phyloP scores from a whole-genome alignment of 2,888 invertebrate species.

The Leucozona laternaria region DNA sequence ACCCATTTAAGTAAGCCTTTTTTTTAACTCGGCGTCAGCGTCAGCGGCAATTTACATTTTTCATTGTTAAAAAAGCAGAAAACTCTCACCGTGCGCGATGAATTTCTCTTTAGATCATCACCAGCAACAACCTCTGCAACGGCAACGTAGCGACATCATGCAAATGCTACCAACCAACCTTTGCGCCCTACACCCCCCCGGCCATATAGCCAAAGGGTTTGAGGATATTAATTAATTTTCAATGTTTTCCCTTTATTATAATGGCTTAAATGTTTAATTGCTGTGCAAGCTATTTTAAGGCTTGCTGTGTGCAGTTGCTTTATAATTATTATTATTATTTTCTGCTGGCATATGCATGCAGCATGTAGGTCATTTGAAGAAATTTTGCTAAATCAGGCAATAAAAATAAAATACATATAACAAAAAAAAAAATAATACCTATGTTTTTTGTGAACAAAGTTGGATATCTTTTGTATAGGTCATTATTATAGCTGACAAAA shows the following conservation, averaged over 20 bases:
- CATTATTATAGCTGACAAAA: too few relatives aligned
- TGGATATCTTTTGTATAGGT: neutral
- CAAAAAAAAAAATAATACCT: neutral
- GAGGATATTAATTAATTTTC: conserved; percentile 69
- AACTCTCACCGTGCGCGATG: neutral
- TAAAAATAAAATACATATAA: conserved; percentile 24
- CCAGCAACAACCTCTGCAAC: neutral
- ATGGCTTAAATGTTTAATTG: conserved; percentile 65
- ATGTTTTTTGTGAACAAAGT: neutral
- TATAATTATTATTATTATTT: conserved; percentile 66
- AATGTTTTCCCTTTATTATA: conserved; percentile 57
- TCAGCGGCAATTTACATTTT: conserved; percentile 30
- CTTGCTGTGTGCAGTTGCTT: conserved; percentile 30
- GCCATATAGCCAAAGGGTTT: neutral
- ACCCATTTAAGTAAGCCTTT: conserved; percentile 23
- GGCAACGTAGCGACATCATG: neutral
- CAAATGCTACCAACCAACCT: neutral
- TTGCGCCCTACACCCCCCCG: neutral
- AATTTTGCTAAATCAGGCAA: conserved; percentile 55
- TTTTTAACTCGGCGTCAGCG: conserved; percentile 19
- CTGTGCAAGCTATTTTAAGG: conserved; percentile 56
- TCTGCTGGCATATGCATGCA: conserved; percentile 57
- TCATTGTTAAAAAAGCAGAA: conserved; percentile 5
- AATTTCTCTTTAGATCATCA: conserved; percentile 8
- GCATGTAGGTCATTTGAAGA: conserved; percentile 44